Percentiles rank a stretch among this genome's conserved stretches.
These are phyloP conservation scores for Carcharodon carcharias DNA, from an alignment of 2,797 vertebrate species.

Conservation along the genomic window DNA sequence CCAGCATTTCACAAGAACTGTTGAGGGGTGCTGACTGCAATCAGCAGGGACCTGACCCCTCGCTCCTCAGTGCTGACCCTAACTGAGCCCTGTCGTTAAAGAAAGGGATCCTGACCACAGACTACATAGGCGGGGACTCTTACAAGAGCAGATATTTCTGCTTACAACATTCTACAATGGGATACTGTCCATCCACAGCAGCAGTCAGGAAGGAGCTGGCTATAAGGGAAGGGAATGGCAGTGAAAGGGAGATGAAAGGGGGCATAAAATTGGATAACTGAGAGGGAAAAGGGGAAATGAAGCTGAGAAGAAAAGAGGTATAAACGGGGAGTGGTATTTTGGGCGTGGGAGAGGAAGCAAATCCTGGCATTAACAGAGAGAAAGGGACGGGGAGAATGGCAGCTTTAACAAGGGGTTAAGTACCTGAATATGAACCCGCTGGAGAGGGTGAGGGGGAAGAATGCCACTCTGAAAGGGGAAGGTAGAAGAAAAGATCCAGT, in stretches of 20 bases:
- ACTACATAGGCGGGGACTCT: background rate
- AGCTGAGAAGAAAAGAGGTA: background rate
- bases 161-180: background rate
- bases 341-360: background rate
- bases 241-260: background rate
- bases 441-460: background rate
- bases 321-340: background rate
- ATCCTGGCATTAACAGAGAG: background rate
- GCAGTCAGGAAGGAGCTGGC: background rate
- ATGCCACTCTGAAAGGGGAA: background rate
- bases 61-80: background rate
- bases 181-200: background rate
- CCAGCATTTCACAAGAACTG: background rate
- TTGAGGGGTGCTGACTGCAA: background rate
- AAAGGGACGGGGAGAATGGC: background rate
- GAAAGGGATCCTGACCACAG: background rate
- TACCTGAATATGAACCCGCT: background rate
- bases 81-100: background rate
- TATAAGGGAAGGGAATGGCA: background rate
- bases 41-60: background rate
- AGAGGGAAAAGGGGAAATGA: background rate
- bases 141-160: background rate
- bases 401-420: background rate
- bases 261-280: background rate
- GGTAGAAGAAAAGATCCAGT: background rate